Evolutionary conservation across 2,113 vertebrate species (phyloP), one percentile per base, ranked within the genome.

Genomic region (Bubo scandiacus): DNA sequence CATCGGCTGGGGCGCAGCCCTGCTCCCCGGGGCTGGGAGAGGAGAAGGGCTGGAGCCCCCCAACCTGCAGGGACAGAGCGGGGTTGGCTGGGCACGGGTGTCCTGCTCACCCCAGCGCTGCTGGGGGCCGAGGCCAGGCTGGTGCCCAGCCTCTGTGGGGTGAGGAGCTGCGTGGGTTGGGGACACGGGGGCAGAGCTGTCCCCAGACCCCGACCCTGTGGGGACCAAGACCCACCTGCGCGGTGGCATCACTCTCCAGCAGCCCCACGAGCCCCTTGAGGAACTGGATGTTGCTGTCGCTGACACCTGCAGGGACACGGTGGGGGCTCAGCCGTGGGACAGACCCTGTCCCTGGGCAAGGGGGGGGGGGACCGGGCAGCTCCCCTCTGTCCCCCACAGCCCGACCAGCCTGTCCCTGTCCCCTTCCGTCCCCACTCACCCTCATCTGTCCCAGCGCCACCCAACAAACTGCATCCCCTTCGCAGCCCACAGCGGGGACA

Each of bases 271-370:
- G 62, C 57, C 66, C 74, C 54, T 77, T 93, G 47, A 95, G 62
- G 87, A 96, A 97, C 45, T 86, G 91, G 70, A 86, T 9, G 29
- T 90, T 82, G 67, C 59, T 80, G 34, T 92, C 87, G 57, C 68
- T 90, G 65, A 90, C n/a, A 10, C 66, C 95, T 96, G 70, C 3
- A 23, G 34, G 58, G 73, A 59, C 54, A 59, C 1, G 22, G 18
- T 3, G 20, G 12, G 36, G 27, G 27, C 40, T 42, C 32, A n/a
- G n/a, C 27, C 3, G 0, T 4, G 15, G 25, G 42, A 58, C 18
- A 65, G 38, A 19, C 26, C 63, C 47, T 27, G n/a, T 23, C 47
- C 57, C 47, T 6, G 2, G 57, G 22, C 19, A 9, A 43, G n/a
- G 43, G 43, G 43, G 21, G 25, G 13, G 14, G 42, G 21, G 10